Percentiles rank a stretch among this genome's conserved stretches.
Evolutionary conservation across 2,113 vertebrate species (phyloP).

Genomic region (Rhagologus leucostigma): DNA sequence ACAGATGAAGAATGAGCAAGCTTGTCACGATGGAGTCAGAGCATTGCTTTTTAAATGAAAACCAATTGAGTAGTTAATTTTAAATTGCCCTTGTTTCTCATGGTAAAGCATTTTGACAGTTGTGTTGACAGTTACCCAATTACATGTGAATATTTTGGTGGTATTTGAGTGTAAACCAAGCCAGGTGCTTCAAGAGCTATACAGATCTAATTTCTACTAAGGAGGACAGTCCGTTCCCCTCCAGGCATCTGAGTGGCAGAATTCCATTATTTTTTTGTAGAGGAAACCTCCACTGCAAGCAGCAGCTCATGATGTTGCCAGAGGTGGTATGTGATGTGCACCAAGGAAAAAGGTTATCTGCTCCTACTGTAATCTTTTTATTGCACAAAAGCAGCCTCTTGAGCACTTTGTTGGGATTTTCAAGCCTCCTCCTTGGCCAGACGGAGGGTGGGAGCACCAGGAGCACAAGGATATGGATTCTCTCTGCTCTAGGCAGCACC

Average conservation of each 20-base stretch:
- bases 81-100: constrained; percentile 13
- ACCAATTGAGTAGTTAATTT: constrained; percentile 30
- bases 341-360: not conserved
- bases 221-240: not conserved
- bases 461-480: not conserved
- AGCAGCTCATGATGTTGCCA: not conserved
- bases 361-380: not conserved
- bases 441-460: not conserved
- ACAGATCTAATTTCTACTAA: not conserved
- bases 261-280: not conserved
- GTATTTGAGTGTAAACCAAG: not conserved
- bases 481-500: not conserved
- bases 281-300: not conserved
- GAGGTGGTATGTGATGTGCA: not conserved
- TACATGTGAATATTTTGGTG: constrained; percentile 22
- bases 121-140: constrained; percentile 7
- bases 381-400: not conserved
- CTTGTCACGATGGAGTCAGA: not conserved
- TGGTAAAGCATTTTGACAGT: not conserved
- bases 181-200: not conserved
- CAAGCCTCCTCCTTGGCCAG: not conserved
- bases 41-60: not conserved
- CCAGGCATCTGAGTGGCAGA: not conserved
- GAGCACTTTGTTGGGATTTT: not conserved
- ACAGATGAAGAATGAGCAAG: constrained; percentile 1